A percentile compares a stretch with the other conserved stretches of the same genome.
phyloP scores from a whole-genome alignment of 2,888 invertebrate genomes.

The Rhamnusium bicolor region DNA sequence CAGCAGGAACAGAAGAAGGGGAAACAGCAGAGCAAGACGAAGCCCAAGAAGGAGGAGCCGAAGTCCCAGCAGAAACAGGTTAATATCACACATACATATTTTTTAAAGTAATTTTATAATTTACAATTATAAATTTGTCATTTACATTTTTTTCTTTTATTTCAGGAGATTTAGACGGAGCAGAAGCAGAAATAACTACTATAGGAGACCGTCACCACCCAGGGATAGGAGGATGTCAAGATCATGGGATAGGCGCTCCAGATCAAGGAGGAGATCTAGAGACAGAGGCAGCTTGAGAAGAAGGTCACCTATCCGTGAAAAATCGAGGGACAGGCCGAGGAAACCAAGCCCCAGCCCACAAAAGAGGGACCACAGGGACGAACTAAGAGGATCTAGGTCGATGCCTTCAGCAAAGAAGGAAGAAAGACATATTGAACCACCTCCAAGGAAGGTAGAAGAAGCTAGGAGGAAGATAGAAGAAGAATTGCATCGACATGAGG shows the following conservation, averaged over 20 bases:
- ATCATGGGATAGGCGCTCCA: slow-evolving; percentile 68
- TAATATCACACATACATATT: slow-evolving; percentile 31
- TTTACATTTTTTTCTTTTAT: not conserved
- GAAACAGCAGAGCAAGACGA: slow-evolving; percentile 67
- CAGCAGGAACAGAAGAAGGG: slow-evolving; percentile 65
- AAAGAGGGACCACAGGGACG: slow-evolving; percentile 63
- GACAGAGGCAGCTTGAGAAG: slow-evolving; percentile 65
- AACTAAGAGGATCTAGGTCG: slow-evolving; percentile 58
- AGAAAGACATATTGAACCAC: slow-evolving; percentile 61
- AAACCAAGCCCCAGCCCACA: slow-evolving; percentile 67
- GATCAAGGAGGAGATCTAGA: slow-evolving; percentile 66
- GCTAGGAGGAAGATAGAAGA: slow-evolving; percentile 61
- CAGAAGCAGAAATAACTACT: slow-evolving; percentile 66
- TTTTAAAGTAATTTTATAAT: no score
- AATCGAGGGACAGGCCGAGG: slow-evolving; percentile 61
- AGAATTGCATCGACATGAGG: slow-evolving; percentile 56
- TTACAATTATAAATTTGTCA: no score
- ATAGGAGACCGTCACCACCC: slow-evolving; percentile 62
- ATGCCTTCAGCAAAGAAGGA: slow-evolving; percentile 56
- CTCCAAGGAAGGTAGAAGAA: slow-evolving; percentile 62
- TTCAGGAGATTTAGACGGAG: slow-evolving; percentile 63
- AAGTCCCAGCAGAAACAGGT: slow-evolving; percentile 66
- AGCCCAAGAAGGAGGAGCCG: slow-evolving; percentile 66
- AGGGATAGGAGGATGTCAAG: slow-evolving; percentile 62
- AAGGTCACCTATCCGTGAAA: slow-evolving; percentile 66